Conservation (phyloP, 1,140 invertebrate genomes). For the Stegodyphus dumicola region DNA sequence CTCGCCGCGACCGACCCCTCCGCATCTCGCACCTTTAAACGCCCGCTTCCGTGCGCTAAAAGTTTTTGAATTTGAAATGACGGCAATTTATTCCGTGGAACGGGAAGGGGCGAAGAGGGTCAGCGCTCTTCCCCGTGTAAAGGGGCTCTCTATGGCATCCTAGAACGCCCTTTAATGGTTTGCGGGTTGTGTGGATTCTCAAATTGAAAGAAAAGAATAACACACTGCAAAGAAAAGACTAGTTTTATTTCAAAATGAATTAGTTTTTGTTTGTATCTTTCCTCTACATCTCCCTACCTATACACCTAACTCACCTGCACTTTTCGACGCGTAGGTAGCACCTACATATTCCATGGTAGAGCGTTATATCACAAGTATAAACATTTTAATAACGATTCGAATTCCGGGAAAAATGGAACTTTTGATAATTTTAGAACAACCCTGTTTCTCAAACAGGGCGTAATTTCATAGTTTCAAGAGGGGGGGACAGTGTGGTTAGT, state of each 20-base stretch:
- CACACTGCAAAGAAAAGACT: slow-evolving; percentile 17
- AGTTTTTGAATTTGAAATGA: slow-evolving; percentile 62
- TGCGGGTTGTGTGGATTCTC: slow-evolving; percentile 5
- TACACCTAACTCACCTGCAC: neutral
- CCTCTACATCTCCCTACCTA: neutral
- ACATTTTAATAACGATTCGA: too few relatives aligned
- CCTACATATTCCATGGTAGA: too few relatives aligned
- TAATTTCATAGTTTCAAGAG: too few relatives aligned
- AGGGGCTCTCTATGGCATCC: neutral
- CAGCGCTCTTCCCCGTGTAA: neutral
- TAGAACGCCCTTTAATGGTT: slow-evolving; percentile 43
- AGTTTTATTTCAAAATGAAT: slow-evolving; percentile 52
- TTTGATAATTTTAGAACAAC: too few relatives aligned
- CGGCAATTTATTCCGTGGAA: slow-evolving; percentile 52
- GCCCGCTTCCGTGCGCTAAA: slow-evolving; percentile 55
- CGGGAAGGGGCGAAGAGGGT: neutral
- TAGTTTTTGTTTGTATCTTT: slow-evolving; percentile 15
- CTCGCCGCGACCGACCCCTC: neutral
- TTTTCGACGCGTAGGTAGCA: too few relatives aligned
- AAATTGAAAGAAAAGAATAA: slow-evolving; percentile 50
- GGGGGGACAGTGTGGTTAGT: too few relatives aligned
- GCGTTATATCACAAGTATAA: too few relatives aligned
- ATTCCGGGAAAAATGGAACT: too few relatives aligned
- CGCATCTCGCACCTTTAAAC: slow-evolving; percentile 50
- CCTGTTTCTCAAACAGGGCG: too few relatives aligned